These are phyloP conservation scores for Drosophila mimica DNA, from an alignment of 2,888 invertebrate species.

Conservation along the genomic window DNA sequence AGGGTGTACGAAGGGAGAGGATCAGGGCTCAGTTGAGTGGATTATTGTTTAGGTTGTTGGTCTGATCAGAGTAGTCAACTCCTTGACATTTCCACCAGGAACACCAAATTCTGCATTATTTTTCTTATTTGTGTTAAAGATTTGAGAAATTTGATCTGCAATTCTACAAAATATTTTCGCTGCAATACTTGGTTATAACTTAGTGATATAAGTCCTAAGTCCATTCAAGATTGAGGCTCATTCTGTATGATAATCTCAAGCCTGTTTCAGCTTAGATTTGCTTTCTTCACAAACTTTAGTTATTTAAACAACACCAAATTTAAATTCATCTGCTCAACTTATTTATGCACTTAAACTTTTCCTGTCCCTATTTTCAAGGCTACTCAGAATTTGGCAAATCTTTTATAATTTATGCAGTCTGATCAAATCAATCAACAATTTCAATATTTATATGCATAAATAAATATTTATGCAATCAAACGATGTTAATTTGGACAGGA, in stretches of 20 bases:
- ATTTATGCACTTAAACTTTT: background rate
- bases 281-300: background rate
- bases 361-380: background rate
- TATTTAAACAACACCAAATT: background rate
- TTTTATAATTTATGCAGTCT: constrained; percentile 13
- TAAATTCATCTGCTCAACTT: background rate
- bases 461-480: constrained; percentile 23
- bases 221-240: background rate
- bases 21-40: background rate
- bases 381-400: constrained; percentile 3
- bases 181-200: background rate
- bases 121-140: background rate
- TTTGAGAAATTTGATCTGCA: background rate
- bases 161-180: background rate
- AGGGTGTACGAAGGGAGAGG: no score
- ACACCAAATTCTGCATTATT: background rate
- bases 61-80: background rate
- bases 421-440: constrained; percentile 22
- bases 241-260: background rate
- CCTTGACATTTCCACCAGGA: background rate
- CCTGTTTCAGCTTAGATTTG: background rate
- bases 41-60: accelerated
- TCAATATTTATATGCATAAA: constrained; percentile 27
- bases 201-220: background rate
- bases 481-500: constrained; percentile 5